Evolutionary conservation across 2,113 vertebrate species (phyloP), one percentile per base, ranked within the genome.

Genomic region (Helogale parvula): DNA sequence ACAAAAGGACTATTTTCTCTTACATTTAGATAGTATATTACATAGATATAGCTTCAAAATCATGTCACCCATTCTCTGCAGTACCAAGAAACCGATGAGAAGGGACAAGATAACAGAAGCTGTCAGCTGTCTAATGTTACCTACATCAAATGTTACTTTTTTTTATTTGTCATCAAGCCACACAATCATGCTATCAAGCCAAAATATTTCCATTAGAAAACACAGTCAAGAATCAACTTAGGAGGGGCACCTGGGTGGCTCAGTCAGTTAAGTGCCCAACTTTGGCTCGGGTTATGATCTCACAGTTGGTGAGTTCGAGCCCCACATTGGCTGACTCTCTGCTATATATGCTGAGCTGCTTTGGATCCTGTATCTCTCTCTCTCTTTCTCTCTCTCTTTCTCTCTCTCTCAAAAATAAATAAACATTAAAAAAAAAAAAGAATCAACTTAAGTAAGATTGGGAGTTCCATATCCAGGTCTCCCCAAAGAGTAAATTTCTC

Each of bases 81-180:
- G 69, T 54, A 45, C 50, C 54, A 50, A 54, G 54, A 60, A 52
- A 82, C 41, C 83, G 13, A 68, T 65, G 54, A 35, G 33, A 82
- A 96, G 52, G 74, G 6, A 45, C 16, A 76, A 19, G 41, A 52
- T 50, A 82, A 82, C 3, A 85, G 52, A 84, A 33, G 15, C 19
- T 87, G 29, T 65, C 19, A 91, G 13, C 8, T 41, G 4, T 88
- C 89, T 84, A 54, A 45, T 88, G 41, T 35, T 16, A 52, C 45
- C 54, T 54, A 74, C 2, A 27, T 63, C 81, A 79, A 92, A 87
- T 84, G 16, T 79, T 83, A 74, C 47, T 80, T 82, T 52, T 52
- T 47, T 83, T 90, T 90, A 63, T 77, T 94, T 79, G 45, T 66
- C 65, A 96, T 77, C 86, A 77, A 72, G 54, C 93, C 41, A 91